Conservation (phyloP, 2,797 vertebrate genomes). For the Melanotaenia pygmaea region DNA sequence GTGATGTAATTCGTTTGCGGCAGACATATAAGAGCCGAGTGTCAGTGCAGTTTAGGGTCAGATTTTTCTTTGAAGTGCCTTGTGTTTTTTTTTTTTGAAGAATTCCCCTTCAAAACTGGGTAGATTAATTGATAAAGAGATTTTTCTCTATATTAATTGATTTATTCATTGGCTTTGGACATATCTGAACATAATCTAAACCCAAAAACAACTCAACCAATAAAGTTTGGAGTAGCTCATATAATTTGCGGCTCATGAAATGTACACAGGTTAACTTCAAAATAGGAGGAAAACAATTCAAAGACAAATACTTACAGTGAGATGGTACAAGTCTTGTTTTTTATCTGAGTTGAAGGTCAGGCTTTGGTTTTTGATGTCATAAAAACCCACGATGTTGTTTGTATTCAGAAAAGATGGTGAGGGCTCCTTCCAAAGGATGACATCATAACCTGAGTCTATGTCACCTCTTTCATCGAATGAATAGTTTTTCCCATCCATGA, state of each 20-base stretch:
- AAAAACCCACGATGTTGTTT: conserved; percentile 23
- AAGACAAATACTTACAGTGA: conserved; percentile 30
- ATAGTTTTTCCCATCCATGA: conserved; percentile 32
- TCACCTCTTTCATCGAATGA: conserved; percentile 21
- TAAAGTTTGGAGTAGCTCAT: not conserved
- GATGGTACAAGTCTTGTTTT: not conserved
- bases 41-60: too few species aligned
- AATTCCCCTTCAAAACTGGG: too few species aligned
- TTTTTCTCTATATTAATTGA: too few species aligned
- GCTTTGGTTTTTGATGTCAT: not conserved
- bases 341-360: conserved; percentile 11
- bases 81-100: too few species aligned
- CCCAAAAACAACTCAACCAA: too few species aligned
- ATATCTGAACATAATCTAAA: too few species aligned
- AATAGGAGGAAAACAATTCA: not conserved
- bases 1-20: too few species aligned
- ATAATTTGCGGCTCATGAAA: not conserved
- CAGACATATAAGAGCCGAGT: too few species aligned
- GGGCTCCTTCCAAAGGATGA: conserved; percentile 36
- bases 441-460: conserved; percentile 40
- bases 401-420: not conserved
- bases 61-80: too few species aligned
- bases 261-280: not conserved
- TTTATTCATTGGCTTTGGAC: too few species aligned
- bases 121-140: too few species aligned